Evolutionary conservation across 2,888 invertebrate species (phyloP), one percentile per base, ranked within the genome.

Genomic region (Blastobasis lacticolella): DNA sequence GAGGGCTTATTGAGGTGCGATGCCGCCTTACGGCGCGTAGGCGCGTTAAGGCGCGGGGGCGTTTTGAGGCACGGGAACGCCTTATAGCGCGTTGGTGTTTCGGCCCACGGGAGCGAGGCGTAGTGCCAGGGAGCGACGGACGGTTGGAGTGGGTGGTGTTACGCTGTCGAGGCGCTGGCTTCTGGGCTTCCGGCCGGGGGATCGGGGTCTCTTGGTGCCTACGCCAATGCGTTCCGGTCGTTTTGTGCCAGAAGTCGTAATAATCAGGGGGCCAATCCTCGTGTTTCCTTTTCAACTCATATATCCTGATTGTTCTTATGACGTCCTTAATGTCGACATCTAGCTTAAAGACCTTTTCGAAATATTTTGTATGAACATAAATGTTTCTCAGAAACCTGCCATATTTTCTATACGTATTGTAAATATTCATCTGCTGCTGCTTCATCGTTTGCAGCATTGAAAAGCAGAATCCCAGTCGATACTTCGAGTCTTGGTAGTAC

Each of bases 401-500:
- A n/a, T 52, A 50, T 0, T 42, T 49, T 4, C 46, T 36, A 37
- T 64, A 10, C 1, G 61, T 53, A 0, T 54, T 48, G 37, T 55
- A 69, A 4, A 73, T 47, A 0, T 63, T 23, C 50, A 58, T 57
- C 48, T 73, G 71, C 38, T 73, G 64, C 1, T 57, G 51, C 36
- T 66, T 69, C 46, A 75, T 51, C 5, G 57, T 56, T n/a, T 59
- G 54, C 5, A 72, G 10, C 46, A 71, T 38, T 0, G 65, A 63
- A 0, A 71, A 73, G 23, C 57, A 62, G 41, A 58, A 80, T 0
- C 78, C 80, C 1, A 78, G 46, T 54, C 60, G 69, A 37, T 74
- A 80, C 4, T 53, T 59, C 0, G 46, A 2, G 8, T 54, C 49
- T 0, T 36, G 4, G 0, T 38, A 48, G 40, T 75, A 79, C 44